Evolutionary conservation across 1,140 invertebrate species (phyloP).

Genomic region (Drosophila rhopaloa): DNA sequence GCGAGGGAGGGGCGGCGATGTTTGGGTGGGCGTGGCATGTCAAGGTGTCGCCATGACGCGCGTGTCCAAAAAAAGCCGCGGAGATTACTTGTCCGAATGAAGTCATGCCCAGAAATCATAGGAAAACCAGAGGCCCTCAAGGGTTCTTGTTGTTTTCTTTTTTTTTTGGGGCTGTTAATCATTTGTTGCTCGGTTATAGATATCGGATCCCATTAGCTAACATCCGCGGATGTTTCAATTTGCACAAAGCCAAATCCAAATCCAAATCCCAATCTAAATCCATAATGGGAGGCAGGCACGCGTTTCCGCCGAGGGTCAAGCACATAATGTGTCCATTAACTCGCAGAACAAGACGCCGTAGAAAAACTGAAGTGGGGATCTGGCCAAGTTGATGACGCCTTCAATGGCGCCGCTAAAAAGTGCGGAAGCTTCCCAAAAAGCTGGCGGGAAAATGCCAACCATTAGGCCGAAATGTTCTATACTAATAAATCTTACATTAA

Average conservation of each 20-base stretch:
- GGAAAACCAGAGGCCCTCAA: slow-evolving; percentile 6
- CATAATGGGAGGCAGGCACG: slow-evolving; percentile 66
- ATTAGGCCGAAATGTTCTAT: background rate
- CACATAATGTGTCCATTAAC: slow-evolving; percentile 63
- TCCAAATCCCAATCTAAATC: slow-evolving; percentile 28
- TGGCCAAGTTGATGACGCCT: slow-evolving; percentile 5
- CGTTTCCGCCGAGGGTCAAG: slow-evolving; percentile 53
- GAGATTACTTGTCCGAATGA: slow-evolving; percentile 42
- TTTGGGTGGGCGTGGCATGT: slow-evolving; percentile 45
- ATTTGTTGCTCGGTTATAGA: slow-evolving; percentile 22
- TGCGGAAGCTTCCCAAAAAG: slow-evolving; percentile 30
- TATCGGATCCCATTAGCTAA: slow-evolving; percentile 31
- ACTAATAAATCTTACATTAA: background rate
- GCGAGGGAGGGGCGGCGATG: background rate
- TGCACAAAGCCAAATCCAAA: slow-evolving; percentile 39
- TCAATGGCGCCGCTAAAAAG: slow-evolving; percentile 41
- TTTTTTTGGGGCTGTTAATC: slow-evolving; percentile 16
- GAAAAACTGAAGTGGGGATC: background rate
- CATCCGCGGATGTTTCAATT: slow-evolving; percentile 68
- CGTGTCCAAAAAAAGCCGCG: slow-evolving; percentile 27
- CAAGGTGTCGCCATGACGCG: slow-evolving; percentile 54
- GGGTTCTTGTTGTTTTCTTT: slow-evolving; percentile 5
- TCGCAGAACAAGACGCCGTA: slow-evolving; percentile 6
- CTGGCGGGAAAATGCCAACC: background rate
- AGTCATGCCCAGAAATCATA: slow-evolving; percentile 40